phyloP scores from a whole-genome alignment of 2,888 invertebrate species.

The Yponomeuta cagnagella region DNA sequence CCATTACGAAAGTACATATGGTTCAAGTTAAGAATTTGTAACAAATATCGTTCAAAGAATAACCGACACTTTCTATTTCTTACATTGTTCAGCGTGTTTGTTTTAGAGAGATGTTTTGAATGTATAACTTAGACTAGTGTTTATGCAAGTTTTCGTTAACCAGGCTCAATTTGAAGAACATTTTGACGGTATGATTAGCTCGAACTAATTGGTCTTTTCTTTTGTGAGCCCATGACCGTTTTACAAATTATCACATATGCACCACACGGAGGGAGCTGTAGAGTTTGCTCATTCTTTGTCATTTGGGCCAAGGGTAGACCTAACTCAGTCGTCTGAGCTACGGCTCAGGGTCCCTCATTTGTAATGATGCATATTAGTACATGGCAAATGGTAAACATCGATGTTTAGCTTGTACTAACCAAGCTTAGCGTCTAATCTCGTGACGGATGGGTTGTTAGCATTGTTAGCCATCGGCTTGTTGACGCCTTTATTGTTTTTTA shows the following conservation, averaged over 20 bases:
- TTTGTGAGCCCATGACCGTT: not conserved
- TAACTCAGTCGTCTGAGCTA: slow-evolving; percentile 12
- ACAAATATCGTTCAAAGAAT: slow-evolving; percentile 11
- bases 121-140: not conserved
- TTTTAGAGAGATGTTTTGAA: not conserved
- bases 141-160: not conserved
- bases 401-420: not conserved
- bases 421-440: not conserved
- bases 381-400: slow-evolving; percentile 6
- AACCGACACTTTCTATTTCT: slow-evolving; percentile 29
- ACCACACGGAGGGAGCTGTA: not conserved
- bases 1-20: slow-evolving; percentile 21
- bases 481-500: not conserved
- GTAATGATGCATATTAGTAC: slow-evolving; percentile 7
- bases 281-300: slow-evolving; percentile 15
- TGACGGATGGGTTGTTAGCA: not conserved
- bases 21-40: slow-evolving; percentile 22
- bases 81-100: slow-evolving; percentile 2
- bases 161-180: not conserved
- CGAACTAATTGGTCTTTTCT: not conserved
- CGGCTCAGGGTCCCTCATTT: slow-evolving; percentile 9
- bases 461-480: not conserved
- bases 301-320: slow-evolving; percentile 34
- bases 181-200: not conserved
- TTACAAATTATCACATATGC: not conserved